These are phyloP conservation scores for Brachypodius melanocephalos DNA, from an alignment of 2,113 vertebrate species.

Conservation along the genomic window DNA sequence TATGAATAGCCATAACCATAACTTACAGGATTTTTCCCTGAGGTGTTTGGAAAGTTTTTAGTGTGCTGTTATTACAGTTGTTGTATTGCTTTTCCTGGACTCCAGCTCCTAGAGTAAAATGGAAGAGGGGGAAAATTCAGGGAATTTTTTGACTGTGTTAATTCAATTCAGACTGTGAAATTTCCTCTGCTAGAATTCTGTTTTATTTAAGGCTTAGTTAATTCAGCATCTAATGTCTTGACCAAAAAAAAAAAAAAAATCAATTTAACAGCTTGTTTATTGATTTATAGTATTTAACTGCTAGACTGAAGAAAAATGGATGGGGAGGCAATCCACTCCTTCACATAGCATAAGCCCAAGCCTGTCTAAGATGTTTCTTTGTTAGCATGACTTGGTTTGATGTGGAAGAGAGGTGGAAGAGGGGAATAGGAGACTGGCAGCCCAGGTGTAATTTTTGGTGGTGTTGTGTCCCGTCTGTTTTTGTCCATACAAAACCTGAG, in stretches of 20 bases:
- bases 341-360: rapidly evolving
- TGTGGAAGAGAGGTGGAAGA: neutral
- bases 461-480: rapidly evolving
- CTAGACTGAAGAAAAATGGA: neutral
- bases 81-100: neutral
- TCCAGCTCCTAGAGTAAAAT: neutral
- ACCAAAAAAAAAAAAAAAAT: neutral
- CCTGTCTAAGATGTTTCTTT: neutral
- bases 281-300: neutral
- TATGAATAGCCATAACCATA: neutral
- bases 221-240: neutral
- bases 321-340: neutral
- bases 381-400: rapidly evolving
- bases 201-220: neutral
- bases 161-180: neutral
- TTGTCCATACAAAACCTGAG: neutral
- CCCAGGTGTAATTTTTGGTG: neutral
- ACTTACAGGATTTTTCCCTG: neutral
- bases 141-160: neutral
- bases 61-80: neutral
- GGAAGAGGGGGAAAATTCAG: neutral
- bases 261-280: neutral
- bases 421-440: neutral
- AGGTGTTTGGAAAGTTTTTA: neutral
- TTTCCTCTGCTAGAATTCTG: neutral